Conservation (phyloP, 2,113 vertebrate genomes). For the Grantiella picta region DNA sequence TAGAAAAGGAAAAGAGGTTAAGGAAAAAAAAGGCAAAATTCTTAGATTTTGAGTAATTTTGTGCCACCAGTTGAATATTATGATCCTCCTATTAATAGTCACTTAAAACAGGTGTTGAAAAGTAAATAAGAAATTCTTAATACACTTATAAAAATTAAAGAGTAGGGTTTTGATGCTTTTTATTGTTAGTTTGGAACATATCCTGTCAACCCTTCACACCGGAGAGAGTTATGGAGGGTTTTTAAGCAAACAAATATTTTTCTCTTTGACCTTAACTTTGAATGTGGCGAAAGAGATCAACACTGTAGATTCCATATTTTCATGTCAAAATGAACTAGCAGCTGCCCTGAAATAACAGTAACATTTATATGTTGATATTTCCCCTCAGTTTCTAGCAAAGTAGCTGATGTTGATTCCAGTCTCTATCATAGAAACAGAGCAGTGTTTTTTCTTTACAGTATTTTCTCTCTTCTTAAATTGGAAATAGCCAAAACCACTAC, state of each 20-base stretch:
- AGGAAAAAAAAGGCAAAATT: not conserved
- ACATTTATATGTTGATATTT: not conserved
- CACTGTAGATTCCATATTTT: not conserved
- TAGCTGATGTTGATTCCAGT: not conserved
- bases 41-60: not conserved
- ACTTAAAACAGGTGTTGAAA: not conserved
- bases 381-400: not conserved
- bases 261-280: not conserved
- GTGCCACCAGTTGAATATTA: not conserved
- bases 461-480: not conserved
- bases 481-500: not conserved
- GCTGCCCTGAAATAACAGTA: not conserved
- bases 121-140: not conserved
- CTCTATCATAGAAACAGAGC: not conserved
- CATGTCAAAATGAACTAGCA: not conserved
- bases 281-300: not conserved
- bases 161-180: fast-evolving
- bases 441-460: not conserved
- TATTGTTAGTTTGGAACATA: not conserved
- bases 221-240: fast-evolving
- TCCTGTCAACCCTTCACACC: not conserved
- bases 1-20: not conserved
- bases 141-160: fast-evolving
- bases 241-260: not conserved
- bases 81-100: not conserved